Conservation (phyloP, 2,888 invertebrate genomes). For the Tinea trinotella region DNA sequence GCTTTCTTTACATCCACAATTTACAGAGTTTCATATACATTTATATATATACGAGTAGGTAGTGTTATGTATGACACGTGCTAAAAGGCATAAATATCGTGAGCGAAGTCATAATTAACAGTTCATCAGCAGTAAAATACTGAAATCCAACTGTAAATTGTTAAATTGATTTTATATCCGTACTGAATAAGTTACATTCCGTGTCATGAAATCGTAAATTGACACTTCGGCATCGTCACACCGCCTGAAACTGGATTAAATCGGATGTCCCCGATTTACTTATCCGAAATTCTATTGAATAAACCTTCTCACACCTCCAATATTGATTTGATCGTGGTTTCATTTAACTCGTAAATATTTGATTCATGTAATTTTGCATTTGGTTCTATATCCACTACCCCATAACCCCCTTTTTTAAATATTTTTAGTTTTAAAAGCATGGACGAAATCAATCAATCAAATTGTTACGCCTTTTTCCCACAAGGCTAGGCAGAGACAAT, state of each 20-base stretch:
- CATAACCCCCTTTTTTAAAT: too few species aligned
- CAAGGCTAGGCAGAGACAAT: too few species aligned
- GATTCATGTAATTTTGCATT: background rate
- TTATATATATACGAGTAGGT: too few species aligned
- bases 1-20: too few species aligned
- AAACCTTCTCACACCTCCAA: background rate
- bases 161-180: conserved; percentile 2
- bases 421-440: too few species aligned
- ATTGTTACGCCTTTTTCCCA: too few species aligned
- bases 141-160: background rate
- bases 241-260: conserved; percentile 1
- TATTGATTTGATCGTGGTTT: background rate
- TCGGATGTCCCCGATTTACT: conserved; percentile 5
- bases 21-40: too few species aligned
- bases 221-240: conserved; percentile 3
- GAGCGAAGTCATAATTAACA: too few species aligned
- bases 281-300: conserved; percentile 3
- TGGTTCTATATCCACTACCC: background rate
- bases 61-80: too few species aligned
- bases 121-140: too few species aligned
- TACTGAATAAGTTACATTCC: background rate
- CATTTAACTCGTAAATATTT: background rate
- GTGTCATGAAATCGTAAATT: background rate
- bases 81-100: too few species aligned
- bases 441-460: too few species aligned